phyloP scores from a whole-genome alignment of 2,888 invertebrate species.

The Mesopsocus fuscifrons region DNA sequence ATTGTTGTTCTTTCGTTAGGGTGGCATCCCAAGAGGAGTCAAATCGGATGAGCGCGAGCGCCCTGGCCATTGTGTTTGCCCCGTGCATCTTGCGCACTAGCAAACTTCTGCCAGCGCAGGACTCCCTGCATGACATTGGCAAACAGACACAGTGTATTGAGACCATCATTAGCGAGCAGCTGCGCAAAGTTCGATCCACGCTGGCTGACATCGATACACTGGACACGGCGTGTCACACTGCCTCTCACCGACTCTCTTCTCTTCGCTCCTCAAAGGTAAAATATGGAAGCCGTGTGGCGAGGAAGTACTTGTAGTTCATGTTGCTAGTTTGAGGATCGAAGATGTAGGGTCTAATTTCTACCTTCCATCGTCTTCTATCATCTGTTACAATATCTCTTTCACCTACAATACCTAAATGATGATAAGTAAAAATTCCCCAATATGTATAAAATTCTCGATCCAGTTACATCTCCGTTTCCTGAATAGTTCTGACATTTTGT shows the following conservation, averaged over 20 bases:
- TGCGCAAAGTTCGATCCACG: conserved; percentile 64
- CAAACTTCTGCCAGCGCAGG: conserved; percentile 74
- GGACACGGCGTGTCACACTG: conserved; percentile 73
- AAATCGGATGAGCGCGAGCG: conserved; percentile 82
- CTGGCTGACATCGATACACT: conserved; percentile 79
- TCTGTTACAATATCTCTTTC: too few species aligned
- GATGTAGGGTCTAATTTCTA: too few species aligned
- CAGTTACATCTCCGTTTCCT: too few species aligned
- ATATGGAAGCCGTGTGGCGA: too few species aligned
- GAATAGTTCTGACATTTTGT: too few species aligned
- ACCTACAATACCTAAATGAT: too few species aligned
- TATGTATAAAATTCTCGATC: too few species aligned
- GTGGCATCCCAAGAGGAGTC: conserved; percentile 71
- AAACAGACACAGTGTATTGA: conserved; percentile 81
- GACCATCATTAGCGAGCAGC: conserved; percentile 72
- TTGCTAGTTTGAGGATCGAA: too few species aligned
- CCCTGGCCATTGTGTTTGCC: conserved; percentile 84
- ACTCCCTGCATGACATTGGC: conserved; percentile 75
- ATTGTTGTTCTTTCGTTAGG: too few species aligned
- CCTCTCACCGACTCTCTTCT: conserved; percentile 55
- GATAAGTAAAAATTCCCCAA: too few species aligned
- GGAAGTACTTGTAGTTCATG: not conserved
- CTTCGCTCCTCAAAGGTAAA: conserved; percentile 52
- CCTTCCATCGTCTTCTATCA: too few species aligned
- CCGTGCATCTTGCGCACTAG: conserved; percentile 83